phyloP scores from a whole-genome alignment of 2,888 invertebrate genomes.

The Drosophila meridiana region DNA sequence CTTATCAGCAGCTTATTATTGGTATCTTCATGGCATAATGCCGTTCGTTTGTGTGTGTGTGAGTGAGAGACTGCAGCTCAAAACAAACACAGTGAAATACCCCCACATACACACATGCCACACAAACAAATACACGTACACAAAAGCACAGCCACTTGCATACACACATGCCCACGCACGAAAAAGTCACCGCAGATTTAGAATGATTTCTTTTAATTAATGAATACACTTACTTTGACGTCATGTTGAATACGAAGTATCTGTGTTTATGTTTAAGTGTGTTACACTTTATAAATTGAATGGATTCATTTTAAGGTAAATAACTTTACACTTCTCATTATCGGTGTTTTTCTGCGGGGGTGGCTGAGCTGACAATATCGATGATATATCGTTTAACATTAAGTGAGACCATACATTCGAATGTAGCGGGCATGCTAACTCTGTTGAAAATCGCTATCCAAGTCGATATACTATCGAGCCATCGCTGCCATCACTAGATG shows the following conservation, averaged over 20 bases:
- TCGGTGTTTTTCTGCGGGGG: conserved; percentile 50
- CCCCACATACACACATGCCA: conserved; percentile 58
- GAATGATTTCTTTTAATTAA: neutral
- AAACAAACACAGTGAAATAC: conserved; percentile 67
- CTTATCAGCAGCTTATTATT: conserved; percentile 49
- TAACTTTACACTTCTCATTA: conserved; percentile 53
- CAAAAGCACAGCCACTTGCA: conserved; percentile 30
- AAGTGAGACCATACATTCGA: conserved; percentile 12
- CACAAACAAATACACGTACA: conserved; percentile 31
- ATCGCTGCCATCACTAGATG: conserved; percentile 36
- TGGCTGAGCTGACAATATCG: conserved; percentile 33
- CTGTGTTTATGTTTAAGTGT: conserved; percentile 5
- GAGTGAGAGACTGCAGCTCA: conserved; percentile 59
- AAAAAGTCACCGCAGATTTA: conserved; percentile 33
- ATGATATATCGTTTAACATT: conserved; percentile 16
- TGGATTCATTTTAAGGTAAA: conserved; percentile 49
- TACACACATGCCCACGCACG: conserved; percentile 29
- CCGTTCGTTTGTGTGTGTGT: conserved; percentile 9
- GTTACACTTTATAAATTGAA: conserved; percentile 49
- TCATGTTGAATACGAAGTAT: conserved; percentile 42
- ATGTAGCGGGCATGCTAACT: conserved; percentile 32
- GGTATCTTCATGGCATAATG: conserved; percentile 22
- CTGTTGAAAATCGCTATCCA: conserved; percentile 2
- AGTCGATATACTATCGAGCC: conserved; percentile 11
- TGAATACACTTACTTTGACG: conserved; percentile 62